A percentile compares a stretch with the other conserved stretches of the same genome.
Conservation (phyloP, 2,797 vertebrate species). For the Leptatherina wallacei region DNA sequence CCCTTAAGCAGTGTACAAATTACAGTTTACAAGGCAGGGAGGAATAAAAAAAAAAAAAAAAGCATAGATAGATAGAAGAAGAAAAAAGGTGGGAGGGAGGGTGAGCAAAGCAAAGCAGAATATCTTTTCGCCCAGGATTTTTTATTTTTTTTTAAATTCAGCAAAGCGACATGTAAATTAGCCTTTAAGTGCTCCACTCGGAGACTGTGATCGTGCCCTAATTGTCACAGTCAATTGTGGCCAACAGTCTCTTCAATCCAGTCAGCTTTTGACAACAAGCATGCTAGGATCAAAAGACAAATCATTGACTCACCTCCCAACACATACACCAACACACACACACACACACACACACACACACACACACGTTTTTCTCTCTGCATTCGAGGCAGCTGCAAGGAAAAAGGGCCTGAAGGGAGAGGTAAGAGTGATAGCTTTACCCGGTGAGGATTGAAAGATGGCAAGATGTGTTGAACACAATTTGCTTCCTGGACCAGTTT, state of each 20-base stretch:
- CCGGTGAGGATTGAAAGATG: slow-evolving; percentile 62
- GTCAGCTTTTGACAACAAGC: slow-evolving; percentile 96
- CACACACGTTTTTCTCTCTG: slow-evolving; percentile 81
- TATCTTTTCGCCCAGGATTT: slow-evolving; percentile 85
- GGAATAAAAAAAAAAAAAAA: slow-evolving; percentile 72
- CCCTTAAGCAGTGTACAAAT: slow-evolving; percentile 95
- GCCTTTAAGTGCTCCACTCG: slow-evolving; percentile 97
- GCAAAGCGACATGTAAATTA: slow-evolving; percentile 99
- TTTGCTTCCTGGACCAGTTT: slow-evolving; percentile 46
- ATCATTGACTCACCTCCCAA: slow-evolving; percentile 86
- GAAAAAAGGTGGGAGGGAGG: slow-evolving; percentile 49
- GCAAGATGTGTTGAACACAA: slow-evolving; percentile 41
- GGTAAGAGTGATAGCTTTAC: slow-evolving; percentile 86
- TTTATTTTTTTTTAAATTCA: slow-evolving; percentile 87
- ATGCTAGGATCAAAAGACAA: slow-evolving; percentile 91
- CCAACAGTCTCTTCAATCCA: slow-evolving; percentile 98
- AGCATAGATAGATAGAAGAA: slow-evolving; percentile 43
- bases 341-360: slow-evolving; percentile 72
- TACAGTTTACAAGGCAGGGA: slow-evolving; percentile 98
- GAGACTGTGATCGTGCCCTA: slow-evolving; percentile 95
- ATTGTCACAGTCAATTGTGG: slow-evolving; percentile 99
- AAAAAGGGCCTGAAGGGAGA: slow-evolving; percentile 78
- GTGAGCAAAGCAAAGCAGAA: slow-evolving; percentile 88
- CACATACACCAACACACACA: slow-evolving; percentile 80
- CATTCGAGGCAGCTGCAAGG: slow-evolving; percentile 86